Conservation (phyloP, 2,113 vertebrate genomes). For the Tetrao urogallus region DNA sequence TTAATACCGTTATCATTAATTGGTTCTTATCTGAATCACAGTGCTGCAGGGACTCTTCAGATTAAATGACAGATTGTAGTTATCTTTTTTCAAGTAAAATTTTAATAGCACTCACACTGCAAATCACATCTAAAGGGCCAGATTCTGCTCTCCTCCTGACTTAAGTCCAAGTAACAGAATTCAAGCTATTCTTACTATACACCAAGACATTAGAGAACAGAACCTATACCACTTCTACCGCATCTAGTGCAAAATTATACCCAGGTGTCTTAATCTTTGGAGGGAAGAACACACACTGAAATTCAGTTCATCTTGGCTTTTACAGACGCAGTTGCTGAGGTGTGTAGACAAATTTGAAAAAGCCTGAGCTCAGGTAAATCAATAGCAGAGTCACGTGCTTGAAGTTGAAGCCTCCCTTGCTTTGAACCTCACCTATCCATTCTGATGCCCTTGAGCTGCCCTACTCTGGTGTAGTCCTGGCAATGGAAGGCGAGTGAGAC, state of each 20-base stretch:
- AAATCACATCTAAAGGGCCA: not conserved
- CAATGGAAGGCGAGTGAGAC: not conserved
- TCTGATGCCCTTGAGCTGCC: not conserved
- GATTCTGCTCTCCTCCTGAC: not conserved
- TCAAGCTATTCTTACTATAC: not conserved
- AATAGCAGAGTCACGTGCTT: not conserved
- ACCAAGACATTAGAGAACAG: not conserved
- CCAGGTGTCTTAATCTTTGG: not conserved
- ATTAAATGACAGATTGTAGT: slow-evolving; percentile 16
- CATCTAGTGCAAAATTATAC: not conserved
- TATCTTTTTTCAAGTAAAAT: not conserved
- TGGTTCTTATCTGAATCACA: slow-evolving; percentile 43
- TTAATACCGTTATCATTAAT: slow-evolving; percentile 63
- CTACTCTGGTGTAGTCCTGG: not conserved
- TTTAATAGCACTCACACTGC: not conserved
- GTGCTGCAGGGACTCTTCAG: slow-evolving; percentile 20
- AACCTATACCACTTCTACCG: not conserved
- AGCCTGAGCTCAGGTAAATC: not conserved
- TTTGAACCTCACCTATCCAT: not conserved
- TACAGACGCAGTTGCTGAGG: not conserved
- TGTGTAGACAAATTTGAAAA: fast-evolving
- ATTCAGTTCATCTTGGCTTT: not conserved
- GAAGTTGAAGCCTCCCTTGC: not conserved
- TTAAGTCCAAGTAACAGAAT: not conserved
- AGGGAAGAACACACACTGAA: not conserved